Evolutionary conservation across 2,888 invertebrate species (phyloP), one percentile per base, ranked within the genome.

Genomic region (Habroteleia sp.): DNA sequence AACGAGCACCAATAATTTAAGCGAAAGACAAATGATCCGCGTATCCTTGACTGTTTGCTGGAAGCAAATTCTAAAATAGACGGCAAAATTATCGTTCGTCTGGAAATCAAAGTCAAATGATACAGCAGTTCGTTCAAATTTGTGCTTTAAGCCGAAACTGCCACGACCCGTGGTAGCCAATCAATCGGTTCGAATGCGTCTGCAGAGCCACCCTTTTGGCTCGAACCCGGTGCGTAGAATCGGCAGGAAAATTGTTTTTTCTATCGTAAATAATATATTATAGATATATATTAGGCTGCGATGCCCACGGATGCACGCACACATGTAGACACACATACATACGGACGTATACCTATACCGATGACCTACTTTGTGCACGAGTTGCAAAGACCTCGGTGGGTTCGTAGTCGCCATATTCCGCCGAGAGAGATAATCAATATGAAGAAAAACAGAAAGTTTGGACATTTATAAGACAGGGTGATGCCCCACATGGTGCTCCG

Each of bases 391-490:
- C 78, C 74, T 76, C 71, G 74, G 74, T 76, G 72, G 76, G 79
- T 79, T 79, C 78, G 78, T 77, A 78, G 76, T 78, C 80, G 81
- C 77, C 79, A 79, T 77, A 78, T 81, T 82, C 78, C 69, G 80
- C 77, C 60, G 29, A 60, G 62, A 63, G 65, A 54, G 48, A 73
- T 79, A 81, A 82, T 82, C 82, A 81, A 82, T 82, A 81, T 77
- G 76, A 77, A 77, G 76, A 76, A 80, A 82, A 78, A 77, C 56
- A 68, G 48, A 68, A 60, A 69, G 58, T 72, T 58, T 56, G 27
- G 44, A 31, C 41, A 65, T 39, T 48, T 27, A 23, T 8, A 13
- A 10, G 69, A 54, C 54, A 52, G 60, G 58, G 58, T 68, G 63
- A 56, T 27, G 25, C 11, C 50, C 41, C 31, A 44, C 41, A 66